phyloP scores from a whole-genome alignment of 2,797 vertebrate species.

The Dryobates pubescens region DNA sequence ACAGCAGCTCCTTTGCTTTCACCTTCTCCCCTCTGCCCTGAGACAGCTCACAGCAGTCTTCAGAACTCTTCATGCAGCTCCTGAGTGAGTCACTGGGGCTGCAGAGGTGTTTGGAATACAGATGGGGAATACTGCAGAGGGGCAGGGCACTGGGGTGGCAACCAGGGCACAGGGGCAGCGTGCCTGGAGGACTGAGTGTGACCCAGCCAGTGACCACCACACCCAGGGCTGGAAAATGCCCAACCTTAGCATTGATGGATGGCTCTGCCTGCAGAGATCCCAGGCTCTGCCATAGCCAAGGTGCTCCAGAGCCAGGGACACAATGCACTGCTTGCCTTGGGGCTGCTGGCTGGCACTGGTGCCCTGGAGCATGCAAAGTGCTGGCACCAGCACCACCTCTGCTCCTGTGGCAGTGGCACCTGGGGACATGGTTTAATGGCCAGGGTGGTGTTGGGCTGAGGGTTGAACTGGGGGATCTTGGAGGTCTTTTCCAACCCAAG shows the following conservation, averaged over 20 bases:
- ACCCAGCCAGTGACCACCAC: not conserved
- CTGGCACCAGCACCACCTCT: not conserved
- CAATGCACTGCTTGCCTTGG: too few relatives aligned
- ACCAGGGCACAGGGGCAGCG: not conserved
- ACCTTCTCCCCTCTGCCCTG: not conserved
- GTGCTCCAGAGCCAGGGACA: not conserved
- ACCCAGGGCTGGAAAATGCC: accelerated
- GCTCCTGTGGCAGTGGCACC: too few relatives aligned
- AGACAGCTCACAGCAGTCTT: not conserved
- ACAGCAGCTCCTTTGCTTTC: not conserved
- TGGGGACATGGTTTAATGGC: too few relatives aligned
- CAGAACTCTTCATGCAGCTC: not conserved
- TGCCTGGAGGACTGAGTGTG: not conserved
- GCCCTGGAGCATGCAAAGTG: accelerated
- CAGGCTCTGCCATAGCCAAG: accelerated
- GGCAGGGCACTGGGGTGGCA: not conserved
- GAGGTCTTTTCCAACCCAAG: too few relatives aligned
- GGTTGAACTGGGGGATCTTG: too few relatives aligned
- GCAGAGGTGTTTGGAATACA: slow-evolving; percentile 4
- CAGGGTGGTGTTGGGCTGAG: too few relatives aligned
- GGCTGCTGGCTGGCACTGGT: too few relatives aligned
- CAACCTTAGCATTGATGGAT: accelerated
- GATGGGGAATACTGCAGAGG: not conserved
- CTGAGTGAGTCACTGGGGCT: not conserved
- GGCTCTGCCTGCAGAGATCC: not conserved